phyloP scores from a whole-genome alignment of 2,797 vertebrate genomes.

The Aplochiton taeniatus region DNA sequence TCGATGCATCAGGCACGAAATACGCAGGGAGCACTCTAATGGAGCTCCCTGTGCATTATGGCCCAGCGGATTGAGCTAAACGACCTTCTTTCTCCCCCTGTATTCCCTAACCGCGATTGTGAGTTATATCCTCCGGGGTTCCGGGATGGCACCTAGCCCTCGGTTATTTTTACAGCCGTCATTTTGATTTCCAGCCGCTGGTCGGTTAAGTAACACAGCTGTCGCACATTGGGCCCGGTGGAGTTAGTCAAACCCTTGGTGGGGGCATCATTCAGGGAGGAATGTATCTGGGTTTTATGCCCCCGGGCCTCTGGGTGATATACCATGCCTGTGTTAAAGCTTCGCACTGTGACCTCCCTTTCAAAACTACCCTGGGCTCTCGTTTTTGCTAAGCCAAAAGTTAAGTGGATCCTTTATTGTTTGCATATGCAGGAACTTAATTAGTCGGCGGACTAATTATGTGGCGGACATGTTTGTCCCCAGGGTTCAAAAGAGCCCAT shows the following conservation, averaged over 20 bases:
- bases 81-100: conserved; percentile 29
- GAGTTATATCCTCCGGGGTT: conserved; percentile 40
- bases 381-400: conserved; percentile 24
- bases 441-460: too few species aligned
- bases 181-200: conserved; percentile 34
- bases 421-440: conserved; percentile 16
- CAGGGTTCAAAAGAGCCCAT: too few species aligned
- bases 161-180: conserved; percentile 47
- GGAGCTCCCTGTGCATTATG: conserved; percentile 45
- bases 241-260: conserved; percentile 31
- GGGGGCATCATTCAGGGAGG: conserved; percentile 25
- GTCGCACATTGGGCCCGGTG: conserved; percentile 29
- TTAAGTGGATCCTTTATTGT: conserved; percentile 38
- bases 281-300: conserved; percentile 41
- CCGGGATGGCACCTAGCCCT: conserved; percentile 44
- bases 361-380: conserved; percentile 34
- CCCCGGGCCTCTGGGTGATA: conserved; percentile 21
- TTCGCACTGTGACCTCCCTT: conserved; percentile 41
- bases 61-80: conserved; percentile 34
- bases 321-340: conserved; percentile 33
- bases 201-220: conserved; percentile 43
- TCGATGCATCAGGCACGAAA: conserved; percentile 54
- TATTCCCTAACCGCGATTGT: conserved; percentile 38
- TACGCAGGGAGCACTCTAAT: conserved; percentile 45
- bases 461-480: too few species aligned